Conservation (phyloP, 1,140 invertebrate species). For the Apis mellifera region Amel_HAv3.1 CM009937.2:1250501-1251000, state of each 20-base stretch:
- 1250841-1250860: slow-evolving; percentile 62
- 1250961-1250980: slow-evolving; percentile 63
- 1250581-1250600: too few species aligned
- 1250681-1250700: slow-evolving; percentile 1
- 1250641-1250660: background rate
- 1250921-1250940: slow-evolving; percentile 79
- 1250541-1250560: too few species aligned
- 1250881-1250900: slow-evolving; percentile 76
- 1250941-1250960: slow-evolving; percentile 62
- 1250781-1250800: slow-evolving; percentile 53
- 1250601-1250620: too few species aligned
- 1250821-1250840: slow-evolving; percentile 58
- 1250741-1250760: slow-evolving; percentile 76
- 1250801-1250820: slow-evolving; percentile 42
- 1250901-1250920: slow-evolving; percentile 79
- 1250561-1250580: too few species aligned
- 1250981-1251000: slow-evolving; percentile 66
- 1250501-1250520: too few species aligned
- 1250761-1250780: slow-evolving; percentile 58
- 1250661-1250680: background rate
- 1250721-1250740: slow-evolving; percentile 69
- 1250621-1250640: background rate
- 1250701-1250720: background rate
- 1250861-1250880: slow-evolving; percentile 80
- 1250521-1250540: too few species aligned